Evolutionary conservation across 2,888 invertebrate species (phyloP), one percentile per base, ranked within the genome.

Genomic region (Galeruca laticollis): DNA sequence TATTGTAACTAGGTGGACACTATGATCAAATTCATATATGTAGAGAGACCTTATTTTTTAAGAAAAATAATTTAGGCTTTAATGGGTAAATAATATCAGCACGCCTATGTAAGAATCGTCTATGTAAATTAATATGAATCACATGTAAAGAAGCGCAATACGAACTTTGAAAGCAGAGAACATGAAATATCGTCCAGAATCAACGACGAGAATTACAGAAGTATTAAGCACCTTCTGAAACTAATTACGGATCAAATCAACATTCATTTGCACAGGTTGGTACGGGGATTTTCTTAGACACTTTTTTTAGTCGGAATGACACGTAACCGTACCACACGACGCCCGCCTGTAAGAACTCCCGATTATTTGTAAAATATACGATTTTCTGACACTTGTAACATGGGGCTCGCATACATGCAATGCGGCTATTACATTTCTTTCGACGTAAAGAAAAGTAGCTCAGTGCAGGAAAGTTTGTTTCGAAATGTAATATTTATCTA

Each of bases 351-450:
- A 15, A 61, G 66, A 64, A 62, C 26, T 37, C 75, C 73, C 75
- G 79, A 75, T 80, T 80, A 77, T 80, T 79, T 76, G 79, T 82
- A 78, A 82, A 82, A 81, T 82, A 81, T 80, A 79, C 80, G 75
- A 78, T 79, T 75, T 75, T 76, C 81, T 79, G 81, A 82, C 82
- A 82, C 81, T 80, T 80, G 79, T 80, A 79, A 79, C 80, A 73
- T 77, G 77, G 74, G 76, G 75, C 77, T 63, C 77, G 77, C 80
- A 78, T 78, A 76, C 81, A 82, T 80, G 81, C 82, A 79, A 81
- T 80, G 78, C 78, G 74, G 77, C 76, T 75, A 79, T 80, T 78
- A 79, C 72, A 69, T 76, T 77, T 76, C 73, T 75, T 73, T 59
- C 31, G 8, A 20, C n/a, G 11, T 26, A 26, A 60, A 18, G 20